Base-by-base conservation (phyloP, 2,888 invertebrate genomes). In the Pachycephus smyrnensis region DNA sequence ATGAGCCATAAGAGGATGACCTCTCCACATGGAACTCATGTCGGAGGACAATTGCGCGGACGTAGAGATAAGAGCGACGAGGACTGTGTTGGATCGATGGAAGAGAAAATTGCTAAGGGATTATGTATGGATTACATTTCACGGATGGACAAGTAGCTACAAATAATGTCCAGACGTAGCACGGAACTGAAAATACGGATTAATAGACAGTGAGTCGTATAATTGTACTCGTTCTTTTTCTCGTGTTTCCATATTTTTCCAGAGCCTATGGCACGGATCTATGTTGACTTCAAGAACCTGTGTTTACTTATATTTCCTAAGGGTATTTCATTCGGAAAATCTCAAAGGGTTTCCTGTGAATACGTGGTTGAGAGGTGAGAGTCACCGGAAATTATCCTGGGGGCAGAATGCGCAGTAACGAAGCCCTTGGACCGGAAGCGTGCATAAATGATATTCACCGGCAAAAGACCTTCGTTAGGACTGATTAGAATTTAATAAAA, bases 401-500 rank as follows among this genome's bases (percentile, higher is more conserved):
- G 9, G 23, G 55, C 55, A 23, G 23, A 55, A 55, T 55, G 23
- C 2, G 55, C 55, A 23, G 15, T 55, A 55, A 55, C 55, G 23
- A 23, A 55, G 23, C 55, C 23, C 23, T 55, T 23, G 55, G 55
- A 23, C 55, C 55, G 23, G 23, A 55, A 55, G 55, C 55, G 23
- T 55, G 23, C 71, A 71, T 71, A 33, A 32, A 71, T 71, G 71
- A 71, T 71, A 33, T 33, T 31, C 71, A 32, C 71, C 15, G 31
- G 33, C 11, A 9, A 71, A 33, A 71, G 71, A 76, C 68, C 75
- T 76, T 75, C 71, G 78, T 73, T 69, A 76, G 33, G 73, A 33
- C 79, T 79, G 76, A 79, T 79, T 79, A 79, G 74, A 76, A 76
- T 79, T 79, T 76, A 79, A 79, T 79, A 79, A 79, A 79, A 79